Evolutionary conservation across 1,140 invertebrate genomes (phyloP), one percentile per base, ranked within the genome.

Genomic region (Hestina assimilis): DNA sequence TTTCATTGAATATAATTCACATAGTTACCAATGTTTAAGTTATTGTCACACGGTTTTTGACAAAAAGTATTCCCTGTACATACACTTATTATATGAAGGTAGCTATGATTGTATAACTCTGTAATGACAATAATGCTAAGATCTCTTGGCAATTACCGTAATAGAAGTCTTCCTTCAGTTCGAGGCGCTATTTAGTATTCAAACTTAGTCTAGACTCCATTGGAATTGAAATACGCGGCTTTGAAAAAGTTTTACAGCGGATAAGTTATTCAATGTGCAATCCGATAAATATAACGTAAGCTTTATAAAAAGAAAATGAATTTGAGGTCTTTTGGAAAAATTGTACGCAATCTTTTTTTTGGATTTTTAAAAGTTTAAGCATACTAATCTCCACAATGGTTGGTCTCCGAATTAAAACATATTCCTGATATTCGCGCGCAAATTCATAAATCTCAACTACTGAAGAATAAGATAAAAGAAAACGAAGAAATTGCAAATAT

Each of bases 161-260:
- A 38, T 38, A 19, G 33, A 38, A 38, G 14, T 38, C 15, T 9
- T 14, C 14, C 33, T 3, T 9, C 33, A 17, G 19, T 17, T 38
- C 14, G 19, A 38, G 11, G 20, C 43, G 28, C 29, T 63, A 42
- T 50, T 63, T 63, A 59, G 51, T 59, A 63, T 59, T 63, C 61
- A 59, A 50, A 45, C 14, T 14, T 43, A 43, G 61, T 54, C 31
- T 48, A 48, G 48, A 51, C 51, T 19, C 48, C 24, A 59, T 63
- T 63, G 51, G 55, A 63, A 59, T 63, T 59, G 50, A 63, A 43
- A 58, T 53, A 56, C 54, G 50, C 47, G 47, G 59, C 48, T 46
- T 51, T 40, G 12, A 28, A 48, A 48, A 48, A 31, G 45, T 48
- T 48, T 48, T 38, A 38, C 15, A 38, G 14, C 19, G 19, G 46